Percentiles rank a stretch among this genome's conserved stretches.
phyloP scores from a whole-genome alignment of 2,888 invertebrate species.

The Mythimna lalbum region DNA sequence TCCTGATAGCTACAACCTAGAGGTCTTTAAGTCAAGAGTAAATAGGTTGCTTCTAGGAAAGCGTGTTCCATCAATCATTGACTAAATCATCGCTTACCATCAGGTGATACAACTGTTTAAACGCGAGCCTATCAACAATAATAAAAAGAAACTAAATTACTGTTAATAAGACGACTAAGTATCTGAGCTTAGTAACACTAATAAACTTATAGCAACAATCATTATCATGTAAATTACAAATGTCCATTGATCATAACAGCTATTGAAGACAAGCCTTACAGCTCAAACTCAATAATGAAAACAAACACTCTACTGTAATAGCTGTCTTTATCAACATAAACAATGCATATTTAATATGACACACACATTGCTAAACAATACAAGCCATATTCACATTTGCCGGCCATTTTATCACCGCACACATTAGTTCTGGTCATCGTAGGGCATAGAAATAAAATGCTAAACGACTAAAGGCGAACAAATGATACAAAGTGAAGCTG shows the following conservation, averaged over 20 bases:
- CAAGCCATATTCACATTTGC: slow-evolving; percentile 59
- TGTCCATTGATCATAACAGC: neutral
- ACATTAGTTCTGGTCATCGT: slow-evolving; percentile 72
- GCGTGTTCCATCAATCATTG: too few species aligned
- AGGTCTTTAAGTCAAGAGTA: too few species aligned
- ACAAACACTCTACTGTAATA: slow-evolving; percentile 51
- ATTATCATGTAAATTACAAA: slow-evolving; percentile 1
- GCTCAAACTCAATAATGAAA: slow-evolving; percentile 49
- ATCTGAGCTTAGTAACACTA: neutral
- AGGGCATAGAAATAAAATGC: slow-evolving; percentile 75
- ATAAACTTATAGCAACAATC: neutral
- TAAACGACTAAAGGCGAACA: slow-evolving; percentile 72
- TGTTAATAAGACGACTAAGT: neutral
- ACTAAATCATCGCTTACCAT: too few species aligned
- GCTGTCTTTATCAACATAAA: slow-evolving; percentile 55
- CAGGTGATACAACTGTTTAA: too few species aligned
- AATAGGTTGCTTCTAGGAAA: too few species aligned
- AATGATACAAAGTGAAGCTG: slow-evolving; percentile 81
- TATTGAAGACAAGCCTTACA: neutral
- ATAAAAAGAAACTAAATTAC: neutral
- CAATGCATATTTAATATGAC: slow-evolving; percentile 64
- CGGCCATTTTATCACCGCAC: slow-evolving; percentile 67
- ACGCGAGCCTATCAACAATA: too few species aligned
- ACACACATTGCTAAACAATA: slow-evolving; percentile 60
- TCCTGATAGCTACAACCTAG: too few species aligned